These are phyloP conservation scores for Timema podura DNA, from an alignment of 2,888 invertebrate genomes.

Conservation along the genomic window DNA sequence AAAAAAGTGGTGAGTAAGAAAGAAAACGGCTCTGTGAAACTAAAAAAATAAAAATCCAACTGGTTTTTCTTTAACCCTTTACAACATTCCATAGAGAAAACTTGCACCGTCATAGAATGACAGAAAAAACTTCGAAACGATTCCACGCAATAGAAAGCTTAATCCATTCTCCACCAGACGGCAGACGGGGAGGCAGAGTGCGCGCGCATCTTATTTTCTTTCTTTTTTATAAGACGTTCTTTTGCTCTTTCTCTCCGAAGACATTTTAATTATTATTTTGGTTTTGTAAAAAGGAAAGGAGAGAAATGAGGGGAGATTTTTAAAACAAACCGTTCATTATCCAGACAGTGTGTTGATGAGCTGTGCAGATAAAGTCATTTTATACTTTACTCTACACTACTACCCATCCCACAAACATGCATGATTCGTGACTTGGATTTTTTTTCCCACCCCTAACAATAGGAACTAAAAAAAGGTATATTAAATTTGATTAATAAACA, in stretches of 20 bases:
- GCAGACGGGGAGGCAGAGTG: neutral
- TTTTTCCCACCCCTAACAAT: too few relatives aligned
- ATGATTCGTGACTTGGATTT: neutral
- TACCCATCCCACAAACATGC: constrained; percentile 13
- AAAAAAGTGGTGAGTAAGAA: too few relatives aligned
- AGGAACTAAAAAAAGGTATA: too few relatives aligned
- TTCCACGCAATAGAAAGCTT: neutral
- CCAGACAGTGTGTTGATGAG: constrained; percentile 27
- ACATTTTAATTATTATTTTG: constrained; percentile 32
- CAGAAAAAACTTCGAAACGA: neutral
- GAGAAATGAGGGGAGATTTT: constrained; percentile 21
- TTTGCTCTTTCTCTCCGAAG: constrained; percentile 18
- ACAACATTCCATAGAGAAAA: neutral
- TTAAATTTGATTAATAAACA: too few relatives aligned
- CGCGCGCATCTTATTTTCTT: neutral
- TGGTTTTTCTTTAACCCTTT: constrained; percentile 2
- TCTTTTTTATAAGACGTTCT: neutral
- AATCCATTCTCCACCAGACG: neutral
- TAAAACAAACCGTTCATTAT: constrained; percentile 32
- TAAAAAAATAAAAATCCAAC: neutral
- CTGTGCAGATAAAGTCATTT: constrained; percentile 28
- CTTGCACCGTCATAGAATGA: neutral
- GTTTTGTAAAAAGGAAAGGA: constrained; percentile 17
- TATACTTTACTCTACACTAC: constrained; percentile 15
- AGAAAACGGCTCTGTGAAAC: neutral